Conservation (phyloP, 2,797 vertebrate genomes). For the Macropodus opercularis region DNA sequence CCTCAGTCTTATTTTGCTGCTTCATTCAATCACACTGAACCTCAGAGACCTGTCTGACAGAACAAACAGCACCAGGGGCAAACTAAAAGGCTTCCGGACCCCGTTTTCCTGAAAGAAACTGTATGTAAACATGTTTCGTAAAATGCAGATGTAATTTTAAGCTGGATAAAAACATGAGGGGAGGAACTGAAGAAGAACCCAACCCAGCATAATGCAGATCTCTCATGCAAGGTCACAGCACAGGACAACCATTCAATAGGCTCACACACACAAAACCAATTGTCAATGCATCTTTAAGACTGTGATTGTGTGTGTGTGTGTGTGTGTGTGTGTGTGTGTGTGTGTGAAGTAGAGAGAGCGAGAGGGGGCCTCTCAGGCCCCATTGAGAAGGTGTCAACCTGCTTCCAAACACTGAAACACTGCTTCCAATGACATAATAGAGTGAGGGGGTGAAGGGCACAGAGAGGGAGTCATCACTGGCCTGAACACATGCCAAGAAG, state of each 20-base stretch:
- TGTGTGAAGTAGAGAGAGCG: not conserved
- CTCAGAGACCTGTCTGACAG: conserved; percentile 6
- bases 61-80: conserved; percentile 18
- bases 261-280: conserved; percentile 17
- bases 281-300: conserved; percentile 27
- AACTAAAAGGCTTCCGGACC: conserved; percentile 4
- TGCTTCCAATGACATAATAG: conserved; percentile 48
- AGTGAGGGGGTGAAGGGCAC: conserved; percentile 16
- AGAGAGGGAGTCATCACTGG: conserved; percentile 24
- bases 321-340: not conserved
- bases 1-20: conserved; percentile 17
- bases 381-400: conserved; percentile 59
- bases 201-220: conserved; percentile 41
- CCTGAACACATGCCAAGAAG: conserved; percentile 36
- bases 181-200: conserved; percentile 5
- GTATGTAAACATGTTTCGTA: conserved; percentile 1
- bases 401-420: conserved; percentile 60
- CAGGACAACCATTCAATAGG: conserved; percentile 36
- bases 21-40: conserved; percentile 42
- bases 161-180: conserved; percentile 4
- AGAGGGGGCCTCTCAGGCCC: conserved; percentile 45
- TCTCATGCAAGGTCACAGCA: conserved; percentile 46
- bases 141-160: conserved; percentile 1
- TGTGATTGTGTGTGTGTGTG: not conserved
- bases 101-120: not conserved